These are phyloP conservation scores for Tortrix viridana DNA, from an alignment of 2,888 invertebrate species.

Conservation along the genomic window DNA sequence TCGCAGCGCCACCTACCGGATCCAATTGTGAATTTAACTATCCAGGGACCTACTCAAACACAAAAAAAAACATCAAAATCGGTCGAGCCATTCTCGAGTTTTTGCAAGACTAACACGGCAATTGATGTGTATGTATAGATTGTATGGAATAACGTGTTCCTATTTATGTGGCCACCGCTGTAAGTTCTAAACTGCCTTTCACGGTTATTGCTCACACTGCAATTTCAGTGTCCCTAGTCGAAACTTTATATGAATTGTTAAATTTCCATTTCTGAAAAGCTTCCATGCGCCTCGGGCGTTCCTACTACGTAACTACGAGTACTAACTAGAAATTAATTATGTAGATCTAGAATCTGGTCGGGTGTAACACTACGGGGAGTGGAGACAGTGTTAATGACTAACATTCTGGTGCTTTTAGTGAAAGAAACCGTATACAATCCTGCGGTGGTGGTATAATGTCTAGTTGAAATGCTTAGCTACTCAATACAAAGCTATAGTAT, in stretches of 20 bases:
- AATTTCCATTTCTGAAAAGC: constrained; percentile 75
- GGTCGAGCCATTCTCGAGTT: no score
- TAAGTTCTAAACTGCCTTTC: neutral
- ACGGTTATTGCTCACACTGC: constrained; percentile 50
- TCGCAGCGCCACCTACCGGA: no score
- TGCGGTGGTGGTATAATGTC: neutral
- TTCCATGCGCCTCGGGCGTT: constrained; percentile 62
- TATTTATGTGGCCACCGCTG: no score
- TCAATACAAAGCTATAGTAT: no score
- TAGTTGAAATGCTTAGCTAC: no score
- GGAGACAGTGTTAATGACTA: constrained; percentile 27
- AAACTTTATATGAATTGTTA: constrained; percentile 79
- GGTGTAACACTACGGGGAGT: constrained; percentile 45
- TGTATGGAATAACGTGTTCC: no score
- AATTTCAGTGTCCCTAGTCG: constrained; percentile 54
- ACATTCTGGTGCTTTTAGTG: neutral
- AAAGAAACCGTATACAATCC: neutral
- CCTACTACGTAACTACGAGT: constrained; percentile 73
- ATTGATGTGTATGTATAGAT: no score
- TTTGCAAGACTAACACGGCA: no score
- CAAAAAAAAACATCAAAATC: no score
- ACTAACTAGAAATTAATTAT: constrained; percentile 82
- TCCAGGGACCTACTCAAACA: no score
- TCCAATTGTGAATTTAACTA: no score
- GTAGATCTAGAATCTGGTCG: constrained; percentile 69